phyloP scores from a whole-genome alignment of 2,888 invertebrate genomes.

The Chrysolina oricalcia region DNA sequence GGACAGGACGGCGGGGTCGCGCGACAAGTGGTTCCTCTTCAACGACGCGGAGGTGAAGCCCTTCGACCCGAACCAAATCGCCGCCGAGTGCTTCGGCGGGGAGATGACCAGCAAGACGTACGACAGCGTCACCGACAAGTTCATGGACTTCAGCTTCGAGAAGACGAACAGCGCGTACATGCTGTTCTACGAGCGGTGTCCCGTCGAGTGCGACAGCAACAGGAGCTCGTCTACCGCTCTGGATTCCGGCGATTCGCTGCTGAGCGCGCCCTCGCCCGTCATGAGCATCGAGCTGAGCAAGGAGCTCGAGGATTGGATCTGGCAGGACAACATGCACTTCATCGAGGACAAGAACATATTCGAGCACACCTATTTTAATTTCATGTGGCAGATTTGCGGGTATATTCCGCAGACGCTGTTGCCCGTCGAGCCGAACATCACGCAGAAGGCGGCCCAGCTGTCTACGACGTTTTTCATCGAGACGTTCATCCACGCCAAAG shows the following conservation, averaged over 20 bases:
- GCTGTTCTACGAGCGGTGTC: slow-evolving; percentile 94
- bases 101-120: slow-evolving; percentile 99
- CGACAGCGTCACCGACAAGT: slow-evolving; percentile 96
- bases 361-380: slow-evolving; percentile 95
- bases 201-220: slow-evolving; percentile 54
- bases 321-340: slow-evolving; percentile 97
- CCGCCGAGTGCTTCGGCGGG: slow-evolving; percentile 96
- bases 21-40: slow-evolving; percentile 94
- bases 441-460: slow-evolving; percentile 88
- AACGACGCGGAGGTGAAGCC: slow-evolving; percentile 96
- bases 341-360: slow-evolving; percentile 96
- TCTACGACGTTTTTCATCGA: slow-evolving; percentile 96
- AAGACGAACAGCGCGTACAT: slow-evolving; percentile 98
- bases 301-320: slow-evolving; percentile 95
- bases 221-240: slow-evolving; percentile 64
- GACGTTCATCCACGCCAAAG: slow-evolving; percentile 97
- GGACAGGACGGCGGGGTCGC: slow-evolving; percentile 82
- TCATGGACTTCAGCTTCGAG: slow-evolving; percentile 97
- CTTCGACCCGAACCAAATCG: slow-evolving; percentile 95
- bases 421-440: slow-evolving; percentile 85
- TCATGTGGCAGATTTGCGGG: slow-evolving; percentile 97
- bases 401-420: slow-evolving; percentile 92
- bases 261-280: slow-evolving; percentile 45
- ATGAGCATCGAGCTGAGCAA: slow-evolving; percentile 77
- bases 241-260: slow-evolving; percentile 58